Conservation (phyloP, 2,888 invertebrate genomes). For the Dilophus febrilis region DNA sequence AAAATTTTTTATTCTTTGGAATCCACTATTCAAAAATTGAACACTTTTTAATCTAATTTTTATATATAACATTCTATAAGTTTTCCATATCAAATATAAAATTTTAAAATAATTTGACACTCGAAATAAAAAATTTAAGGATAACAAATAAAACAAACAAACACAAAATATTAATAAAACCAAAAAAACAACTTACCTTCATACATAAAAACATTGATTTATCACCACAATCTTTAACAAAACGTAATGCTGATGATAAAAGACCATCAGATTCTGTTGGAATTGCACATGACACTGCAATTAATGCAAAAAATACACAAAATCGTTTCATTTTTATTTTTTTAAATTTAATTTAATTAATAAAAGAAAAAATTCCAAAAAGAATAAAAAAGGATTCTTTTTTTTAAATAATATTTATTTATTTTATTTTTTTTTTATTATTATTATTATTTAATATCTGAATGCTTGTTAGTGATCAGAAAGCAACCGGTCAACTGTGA, state of each 20-base stretch:
- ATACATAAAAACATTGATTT: constrained; percentile 51
- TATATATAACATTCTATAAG: background rate
- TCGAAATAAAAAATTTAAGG: background rate
- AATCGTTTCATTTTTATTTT: constrained; percentile 31
- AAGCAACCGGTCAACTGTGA: constrained; percentile 33
- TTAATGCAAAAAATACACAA: constrained; percentile 30
- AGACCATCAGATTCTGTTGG: constrained; percentile 36
- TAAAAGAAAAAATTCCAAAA: too few species aligned
- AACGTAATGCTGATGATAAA: constrained; percentile 45
- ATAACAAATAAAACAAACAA: background rate
- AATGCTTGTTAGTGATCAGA: constrained; percentile 22
- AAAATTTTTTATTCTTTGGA: too few species aligned
- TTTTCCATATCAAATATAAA: background rate
- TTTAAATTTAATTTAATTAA: too few species aligned
- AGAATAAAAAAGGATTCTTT: background rate
- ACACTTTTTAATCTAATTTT: too few species aligned
- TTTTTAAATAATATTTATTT: background rate
- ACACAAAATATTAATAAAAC: background rate
- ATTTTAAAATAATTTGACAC: background rate
- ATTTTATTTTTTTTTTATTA: background rate
- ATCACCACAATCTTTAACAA: constrained; percentile 52
- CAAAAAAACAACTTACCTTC: constrained; percentile 39
- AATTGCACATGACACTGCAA: constrained; percentile 32
- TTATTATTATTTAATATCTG: background rate
- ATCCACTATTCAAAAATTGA: too few species aligned